Evolutionary conservation across 2,797 vertebrate species (phyloP).

Genomic region (Parambassis ranga): DNA sequence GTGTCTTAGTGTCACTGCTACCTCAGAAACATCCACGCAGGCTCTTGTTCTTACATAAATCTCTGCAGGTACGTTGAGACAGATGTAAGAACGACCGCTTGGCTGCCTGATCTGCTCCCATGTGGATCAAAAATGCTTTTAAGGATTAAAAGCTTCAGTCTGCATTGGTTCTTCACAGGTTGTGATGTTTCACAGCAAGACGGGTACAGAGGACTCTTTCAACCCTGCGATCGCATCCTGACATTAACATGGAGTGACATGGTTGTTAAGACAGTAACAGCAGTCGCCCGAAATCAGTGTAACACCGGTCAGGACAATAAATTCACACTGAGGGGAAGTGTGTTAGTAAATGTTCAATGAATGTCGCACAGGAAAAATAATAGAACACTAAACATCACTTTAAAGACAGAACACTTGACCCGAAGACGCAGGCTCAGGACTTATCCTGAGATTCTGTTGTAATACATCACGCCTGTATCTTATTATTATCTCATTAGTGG

Average conservation of each 20-base stretch:
- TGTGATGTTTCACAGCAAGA: conserved; percentile 46
- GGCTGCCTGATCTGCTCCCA: conserved; percentile 2
- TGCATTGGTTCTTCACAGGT: conserved; percentile 29
- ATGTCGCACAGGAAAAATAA: too few relatives aligned
- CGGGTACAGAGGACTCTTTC: conserved; percentile 7
- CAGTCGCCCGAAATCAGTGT: conserved; percentile 56
- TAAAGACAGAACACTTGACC: too few relatives aligned
- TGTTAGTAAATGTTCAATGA: not conserved
- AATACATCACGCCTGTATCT: too few relatives aligned
- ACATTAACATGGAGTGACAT: conserved; percentile 63
- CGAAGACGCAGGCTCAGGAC: too few relatives aligned
- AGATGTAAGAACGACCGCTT: not conserved
- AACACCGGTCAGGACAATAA: conserved; percentile 7
- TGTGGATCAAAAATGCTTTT: conserved; percentile 3
- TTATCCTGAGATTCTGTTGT: too few relatives aligned
- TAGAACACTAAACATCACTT: too few relatives aligned
- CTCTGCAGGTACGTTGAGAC: not conserved
- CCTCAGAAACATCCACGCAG: not conserved
- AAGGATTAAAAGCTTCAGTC: conserved; percentile 26
- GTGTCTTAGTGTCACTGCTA: not conserved
- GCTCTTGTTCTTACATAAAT: not conserved
- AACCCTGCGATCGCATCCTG: conserved; percentile 23
- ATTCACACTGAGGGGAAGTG: conserved; percentile 18
- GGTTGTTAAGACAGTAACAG: conserved; percentile 62
- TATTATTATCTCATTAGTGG: too few relatives aligned